These are phyloP conservation scores for Lasioglossum pauxillum DNA, from an alignment of 2,888 invertebrate species.

Conservation along the genomic window DNA sequence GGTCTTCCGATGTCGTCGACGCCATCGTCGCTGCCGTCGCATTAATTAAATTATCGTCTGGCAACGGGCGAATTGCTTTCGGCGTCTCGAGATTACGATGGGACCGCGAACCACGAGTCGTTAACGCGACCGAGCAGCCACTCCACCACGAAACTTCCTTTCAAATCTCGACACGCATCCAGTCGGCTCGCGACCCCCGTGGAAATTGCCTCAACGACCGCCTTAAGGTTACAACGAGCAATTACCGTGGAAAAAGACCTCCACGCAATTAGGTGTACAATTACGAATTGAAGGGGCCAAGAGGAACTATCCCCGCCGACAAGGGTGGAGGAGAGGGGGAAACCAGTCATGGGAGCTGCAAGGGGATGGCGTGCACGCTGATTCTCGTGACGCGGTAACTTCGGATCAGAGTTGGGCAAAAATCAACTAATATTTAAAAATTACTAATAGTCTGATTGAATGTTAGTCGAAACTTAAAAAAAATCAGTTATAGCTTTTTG, in stretches of 20 bases:
- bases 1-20: not conserved
- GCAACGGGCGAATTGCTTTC: not conserved
- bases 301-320: slow-evolving; percentile 23
- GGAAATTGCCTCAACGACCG: slow-evolving; percentile 45
- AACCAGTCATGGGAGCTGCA: not conserved
- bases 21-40: not conserved
- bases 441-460: too few species aligned
- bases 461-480: too few species aligned
- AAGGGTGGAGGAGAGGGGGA: not conserved
- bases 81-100: slow-evolving; percentile 22
- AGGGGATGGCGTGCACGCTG: not conserved
- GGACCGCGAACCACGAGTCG: not conserved
- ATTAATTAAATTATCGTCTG: slow-evolving; percentile 46
- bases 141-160: slow-evolving; percentile 23
- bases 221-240: slow-evolving; percentile 45
- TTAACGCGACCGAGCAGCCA: not conserved
- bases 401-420: too few species aligned
- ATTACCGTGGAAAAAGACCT: slow-evolving; percentile 39
- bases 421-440: too few species aligned
- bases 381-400: not conserved
- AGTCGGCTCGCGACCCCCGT: not conserved
- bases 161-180: slow-evolving; percentile 41
- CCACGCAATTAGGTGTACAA: slow-evolving; percentile 44
- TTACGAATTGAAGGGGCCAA: slow-evolving; percentile 44
- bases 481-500: too few species aligned